Evolutionary conservation across 2,888 invertebrate genomes (phyloP), one percentile per base, ranked within the genome.

Genomic region (Toxonevra muliebris): DNA sequence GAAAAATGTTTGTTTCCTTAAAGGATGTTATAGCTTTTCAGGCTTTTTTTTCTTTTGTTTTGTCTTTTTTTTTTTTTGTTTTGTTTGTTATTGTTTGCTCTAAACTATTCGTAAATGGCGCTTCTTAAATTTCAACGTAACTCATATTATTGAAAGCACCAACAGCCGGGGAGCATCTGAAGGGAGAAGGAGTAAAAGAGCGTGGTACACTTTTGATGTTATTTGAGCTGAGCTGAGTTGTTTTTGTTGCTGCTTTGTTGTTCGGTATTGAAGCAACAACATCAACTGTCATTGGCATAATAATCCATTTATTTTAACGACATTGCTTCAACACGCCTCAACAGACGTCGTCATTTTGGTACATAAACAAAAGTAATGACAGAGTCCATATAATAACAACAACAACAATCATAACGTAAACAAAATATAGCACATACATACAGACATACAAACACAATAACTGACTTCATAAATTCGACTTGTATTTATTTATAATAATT

Each of bases 401-500:
- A 66, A 43, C 13, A 53, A 70, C 65, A 69, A 68, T 65, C 68
- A 61, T 63, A 71, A 72, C 65, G 73, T 71, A 65, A 75, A 69
- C 69, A 73, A 71, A 48, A 54, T 54, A 62, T 61, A 50, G 52
- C n/a, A 42, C 53, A 17, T 54, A 30, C 30, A 30, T 30, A 30
- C 42, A 43, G 2, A 30, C 20, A 57, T 40, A 19, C n/a, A 15
- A 12, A 20, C 20, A 71, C 69, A 74, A 69, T 72, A 74, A 71
- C 68, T 69, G 75, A 76, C 76, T 76, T 79, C 77, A 80, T 80
- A 79, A 80, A 80, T 74, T 76, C 71, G 71, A 71, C 76, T 75
- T 74, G 79, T 80, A 78, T 79, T 80, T 80, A 80, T 80, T 80
- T 80, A 76, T 75, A 79, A 80, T 80, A 79, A 80, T 80, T 79